Evolutionary conservation across 2,888 invertebrate genomes (phyloP).

Genomic region (Laothoe populi): DNA sequence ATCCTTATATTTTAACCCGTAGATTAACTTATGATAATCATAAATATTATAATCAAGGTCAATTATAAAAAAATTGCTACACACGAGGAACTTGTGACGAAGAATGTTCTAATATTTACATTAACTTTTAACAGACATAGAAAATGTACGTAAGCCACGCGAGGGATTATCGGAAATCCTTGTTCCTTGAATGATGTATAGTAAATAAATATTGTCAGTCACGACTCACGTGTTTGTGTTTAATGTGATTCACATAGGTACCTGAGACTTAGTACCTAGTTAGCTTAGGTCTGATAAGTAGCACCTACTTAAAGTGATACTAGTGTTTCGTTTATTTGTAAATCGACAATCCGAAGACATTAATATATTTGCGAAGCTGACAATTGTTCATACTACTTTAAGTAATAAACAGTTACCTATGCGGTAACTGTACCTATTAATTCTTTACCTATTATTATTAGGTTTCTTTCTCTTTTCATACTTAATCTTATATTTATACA

Average conservation of each 20-base stretch:
- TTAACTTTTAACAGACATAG: background rate
- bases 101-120: constrained; percentile 12
- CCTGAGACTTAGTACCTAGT: background rate
- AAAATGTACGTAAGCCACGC: background rate
- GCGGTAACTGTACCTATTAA: no score
- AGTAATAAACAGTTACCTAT: no score
- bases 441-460: no score
- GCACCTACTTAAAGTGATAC: background rate
- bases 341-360: background rate
- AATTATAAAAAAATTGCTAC: background rate
- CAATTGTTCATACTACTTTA: no score
- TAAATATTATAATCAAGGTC: background rate
- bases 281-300: background rate
- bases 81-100: background rate
- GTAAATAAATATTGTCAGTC: background rate
- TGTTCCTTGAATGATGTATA: background rate
- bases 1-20: no score
- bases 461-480: no score
- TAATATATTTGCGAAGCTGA: background rate
- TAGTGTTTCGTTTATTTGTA: background rate
- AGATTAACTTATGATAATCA: background rate
- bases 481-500: no score
- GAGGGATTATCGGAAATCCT: constrained; percentile 7
- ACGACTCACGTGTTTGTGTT: background rate
- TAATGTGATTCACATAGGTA: background rate